A percentile compares a stretch with the other conserved stretches of the same genome.
Evolutionary conservation across 1,140 invertebrate genomes (phyloP).

Genomic region (Drosophila insularis): DNA sequence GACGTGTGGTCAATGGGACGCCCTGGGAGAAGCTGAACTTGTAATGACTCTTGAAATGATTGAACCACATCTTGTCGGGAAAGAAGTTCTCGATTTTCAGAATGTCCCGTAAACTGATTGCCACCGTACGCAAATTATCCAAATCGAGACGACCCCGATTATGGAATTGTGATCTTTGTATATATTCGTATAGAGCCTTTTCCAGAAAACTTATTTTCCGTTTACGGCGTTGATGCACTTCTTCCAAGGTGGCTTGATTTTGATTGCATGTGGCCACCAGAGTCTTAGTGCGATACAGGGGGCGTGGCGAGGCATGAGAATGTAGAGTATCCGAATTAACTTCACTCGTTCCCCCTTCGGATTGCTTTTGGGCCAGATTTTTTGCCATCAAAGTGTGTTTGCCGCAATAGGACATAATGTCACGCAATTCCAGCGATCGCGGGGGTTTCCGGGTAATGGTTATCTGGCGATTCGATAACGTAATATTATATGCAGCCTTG

Average conservation of each 20-base stretch:
- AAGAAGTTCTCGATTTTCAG: slow-evolving; percentile 75
- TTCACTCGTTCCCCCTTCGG: background rate
- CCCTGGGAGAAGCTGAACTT: slow-evolving; percentile 65
- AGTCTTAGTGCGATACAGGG: slow-evolving; percentile 61
- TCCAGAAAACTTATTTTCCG: slow-evolving; percentile 70
- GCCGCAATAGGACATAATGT: slow-evolving; percentile 76
- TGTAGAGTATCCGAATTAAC: no score
- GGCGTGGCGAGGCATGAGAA: slow-evolving; percentile 9
- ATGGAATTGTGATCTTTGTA: slow-evolving; percentile 62
- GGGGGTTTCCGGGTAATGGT: slow-evolving; percentile 64
- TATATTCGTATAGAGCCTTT: slow-evolving; percentile 68
- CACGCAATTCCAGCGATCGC: slow-evolving; percentile 60
- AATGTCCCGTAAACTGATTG: slow-evolving; percentile 64
- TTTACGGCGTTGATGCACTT: slow-evolving; percentile 53
- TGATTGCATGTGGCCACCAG: slow-evolving; percentile 44
- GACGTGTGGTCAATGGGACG: slow-evolving; percentile 35
- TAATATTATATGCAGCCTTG: slow-evolving; percentile 71
- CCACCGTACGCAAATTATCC: slow-evolving; percentile 57
- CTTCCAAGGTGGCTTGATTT: slow-evolving; percentile 61
- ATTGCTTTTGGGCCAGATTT: slow-evolving; percentile 5
- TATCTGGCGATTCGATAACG: slow-evolving; percentile 71
- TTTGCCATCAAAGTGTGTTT: slow-evolving; percentile 41
- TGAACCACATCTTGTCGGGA: slow-evolving; percentile 68
- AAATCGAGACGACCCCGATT: slow-evolving; percentile 55
- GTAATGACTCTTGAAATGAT: slow-evolving; percentile 64